Conservation (phyloP, 2,888 invertebrate species). For the Philhelius pedissequus region DNA sequence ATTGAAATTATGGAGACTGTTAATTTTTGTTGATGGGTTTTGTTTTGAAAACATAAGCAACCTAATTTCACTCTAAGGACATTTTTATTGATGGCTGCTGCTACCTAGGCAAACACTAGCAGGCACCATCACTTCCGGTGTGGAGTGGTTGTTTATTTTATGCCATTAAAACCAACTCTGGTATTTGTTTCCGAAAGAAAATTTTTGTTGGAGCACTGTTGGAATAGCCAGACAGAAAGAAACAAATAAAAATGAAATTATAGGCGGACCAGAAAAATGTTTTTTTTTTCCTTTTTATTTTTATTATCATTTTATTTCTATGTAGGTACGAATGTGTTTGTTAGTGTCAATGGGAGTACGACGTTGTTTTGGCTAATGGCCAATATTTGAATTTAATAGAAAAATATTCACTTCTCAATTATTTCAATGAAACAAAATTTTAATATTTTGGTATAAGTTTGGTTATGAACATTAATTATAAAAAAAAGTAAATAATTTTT, state of each 20-base stretch:
- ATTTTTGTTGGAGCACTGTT: conserved; percentile 16
- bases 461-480: no score
- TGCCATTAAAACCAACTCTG: conserved; percentile 15
- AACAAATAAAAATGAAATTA: conserved; percentile 36
- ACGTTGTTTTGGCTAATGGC: conserved; percentile 30
- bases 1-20: background rate
- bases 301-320: background rate
- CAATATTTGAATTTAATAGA: background rate
- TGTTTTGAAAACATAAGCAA: background rate
- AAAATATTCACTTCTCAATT: conserved; percentile 24
- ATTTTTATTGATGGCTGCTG: background rate
- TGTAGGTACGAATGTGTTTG: no score
- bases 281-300: conserved; percentile 13
- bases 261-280: conserved; percentile 11
- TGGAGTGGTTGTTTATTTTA: conserved; percentile 42
- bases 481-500: background rate
- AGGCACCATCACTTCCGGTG: conserved; percentile 35
- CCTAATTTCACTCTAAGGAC: background rate
- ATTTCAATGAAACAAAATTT: background rate
- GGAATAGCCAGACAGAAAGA: background rate
- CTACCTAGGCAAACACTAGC: background rate
- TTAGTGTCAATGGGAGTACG: conserved; percentile 26
- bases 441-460: background rate
- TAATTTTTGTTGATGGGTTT: background rate
- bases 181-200: conserved; percentile 8